A percentile compares a stretch with the other conserved stretches of the same genome.
These are phyloP conservation scores for Goniozus legneri DNA, from an alignment of 1,140 invertebrate genomes.

Conservation along the genomic window DNA sequence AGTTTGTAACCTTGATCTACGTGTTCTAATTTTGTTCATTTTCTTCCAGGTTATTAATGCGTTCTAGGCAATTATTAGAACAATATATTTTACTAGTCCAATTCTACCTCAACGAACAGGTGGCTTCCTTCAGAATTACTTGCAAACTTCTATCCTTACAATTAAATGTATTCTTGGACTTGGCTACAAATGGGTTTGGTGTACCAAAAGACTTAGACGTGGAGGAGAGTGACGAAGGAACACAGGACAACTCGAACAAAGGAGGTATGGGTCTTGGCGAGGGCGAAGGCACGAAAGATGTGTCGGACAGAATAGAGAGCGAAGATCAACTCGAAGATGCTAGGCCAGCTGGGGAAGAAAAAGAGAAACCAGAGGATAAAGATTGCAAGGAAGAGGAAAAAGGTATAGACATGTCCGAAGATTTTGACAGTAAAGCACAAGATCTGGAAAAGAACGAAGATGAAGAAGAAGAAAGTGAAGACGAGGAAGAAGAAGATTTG, in stretches of 20 bases:
- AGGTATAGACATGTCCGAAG: constrained; percentile 90
- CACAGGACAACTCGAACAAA: constrained; percentile 44
- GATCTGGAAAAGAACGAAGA: constrained; percentile 71
- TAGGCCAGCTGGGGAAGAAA: constrained; percentile 69
- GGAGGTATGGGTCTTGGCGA: constrained; percentile 85
- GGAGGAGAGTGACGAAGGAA: constrained; percentile 60
- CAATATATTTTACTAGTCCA: constrained; percentile 73
- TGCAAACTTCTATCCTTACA: constrained; percentile 83
- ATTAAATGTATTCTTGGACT: constrained; percentile 78
- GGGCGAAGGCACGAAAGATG: constrained; percentile 90
- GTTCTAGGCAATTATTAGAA: constrained; percentile 68
- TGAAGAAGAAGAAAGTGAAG: constrained; percentile 62
- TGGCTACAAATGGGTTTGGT: constrained; percentile 90
- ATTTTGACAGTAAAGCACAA: constrained; percentile 83
- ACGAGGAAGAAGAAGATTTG: constrained; percentile 70
- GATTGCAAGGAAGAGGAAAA: constrained; percentile 90
- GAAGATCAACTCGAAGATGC: constrained; percentile 95
- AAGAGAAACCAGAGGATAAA: constrained; percentile 68
- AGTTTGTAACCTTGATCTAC: constrained; percentile 1
- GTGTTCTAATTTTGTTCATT: background rate
- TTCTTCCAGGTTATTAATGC: constrained; percentile 29
- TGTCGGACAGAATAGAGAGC: constrained; percentile 88
- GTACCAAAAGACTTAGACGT: constrained; percentile 76
- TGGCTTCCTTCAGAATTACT: constrained; percentile 71
- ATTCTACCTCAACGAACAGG: constrained; percentile 66